These are phyloP conservation scores for Lepus oiostolus DNA, from an alignment of 2,797 vertebrate species.

Conservation along the genomic window DNA sequence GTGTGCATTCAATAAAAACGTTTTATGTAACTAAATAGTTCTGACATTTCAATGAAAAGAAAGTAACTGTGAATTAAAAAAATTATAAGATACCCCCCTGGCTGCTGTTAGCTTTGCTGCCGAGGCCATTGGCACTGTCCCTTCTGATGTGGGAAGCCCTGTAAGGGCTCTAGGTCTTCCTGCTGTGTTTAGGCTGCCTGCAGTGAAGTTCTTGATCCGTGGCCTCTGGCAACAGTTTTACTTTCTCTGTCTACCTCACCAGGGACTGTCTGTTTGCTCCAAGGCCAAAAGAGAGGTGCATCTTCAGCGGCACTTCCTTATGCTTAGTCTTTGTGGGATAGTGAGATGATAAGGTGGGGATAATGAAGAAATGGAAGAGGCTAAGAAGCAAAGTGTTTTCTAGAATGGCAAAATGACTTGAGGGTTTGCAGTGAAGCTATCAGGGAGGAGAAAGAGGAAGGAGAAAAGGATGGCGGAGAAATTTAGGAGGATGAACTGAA, in stretches of 20 bases:
- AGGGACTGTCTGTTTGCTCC: neutral
- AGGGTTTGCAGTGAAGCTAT: neutral
- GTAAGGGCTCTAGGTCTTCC: neutral
- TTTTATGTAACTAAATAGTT: constrained; percentile 51
- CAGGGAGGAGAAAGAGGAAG: neutral
- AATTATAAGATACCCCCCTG: neutral
- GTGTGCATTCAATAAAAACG: constrained; percentile 15
- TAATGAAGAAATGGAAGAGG: neutral
- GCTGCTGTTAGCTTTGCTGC: neutral
- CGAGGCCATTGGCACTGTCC: neutral
- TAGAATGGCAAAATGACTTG: neutral
- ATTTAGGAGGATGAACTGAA: neutral
- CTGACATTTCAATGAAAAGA: neutral
- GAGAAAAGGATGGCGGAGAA: neutral
- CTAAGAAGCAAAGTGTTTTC: neutral
- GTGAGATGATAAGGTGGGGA: too few relatives aligned
- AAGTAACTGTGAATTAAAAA: neutral
- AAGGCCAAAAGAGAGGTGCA: neutral
- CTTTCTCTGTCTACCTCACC: neutral
- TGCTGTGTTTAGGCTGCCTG: neutral
- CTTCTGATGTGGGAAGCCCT: neutral
- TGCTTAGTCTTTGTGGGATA: neutral
- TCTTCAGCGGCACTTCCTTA: neutral
- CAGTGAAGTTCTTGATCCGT: neutral
- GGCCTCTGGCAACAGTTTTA: neutral